phyloP scores from a whole-genome alignment of 2,888 invertebrate genomes.

The Callyntrura sp. region DNA sequence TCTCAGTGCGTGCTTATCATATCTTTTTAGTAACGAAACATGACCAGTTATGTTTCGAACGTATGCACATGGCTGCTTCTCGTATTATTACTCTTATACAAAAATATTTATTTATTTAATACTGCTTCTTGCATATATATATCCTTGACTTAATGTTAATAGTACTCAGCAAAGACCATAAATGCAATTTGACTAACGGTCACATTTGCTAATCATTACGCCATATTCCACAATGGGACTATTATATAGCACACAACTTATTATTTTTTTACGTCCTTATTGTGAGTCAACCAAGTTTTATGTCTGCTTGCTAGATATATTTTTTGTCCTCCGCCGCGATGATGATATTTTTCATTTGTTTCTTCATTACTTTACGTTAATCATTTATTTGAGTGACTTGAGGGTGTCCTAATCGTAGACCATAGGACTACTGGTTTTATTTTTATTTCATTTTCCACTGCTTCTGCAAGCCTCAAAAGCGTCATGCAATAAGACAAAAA shows the following conservation, averaged over 20 bases:
- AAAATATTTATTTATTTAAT: slow-evolving; percentile 49
- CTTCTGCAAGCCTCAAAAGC: background rate
- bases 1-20: slow-evolving; percentile 36
- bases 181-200: background rate
- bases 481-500: background rate
- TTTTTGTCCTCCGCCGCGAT: slow-evolving; percentile 21
- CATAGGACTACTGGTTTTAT: slow-evolving; percentile 5
- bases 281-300: no score
- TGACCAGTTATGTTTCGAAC: slow-evolving; percentile 17
- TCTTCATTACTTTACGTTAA: slow-evolving; percentile 24
- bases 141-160: slow-evolving; percentile 56
- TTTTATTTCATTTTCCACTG: background rate
- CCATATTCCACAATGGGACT: background rate
- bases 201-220: slow-evolving; percentile 6
- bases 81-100: background rate
- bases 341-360: slow-evolving; percentile 41
- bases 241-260: background rate
- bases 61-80: slow-evolving; percentile 33
- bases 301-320: background rate
- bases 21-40: slow-evolving; percentile 9
- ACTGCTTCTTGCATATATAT: slow-evolving; percentile 55
- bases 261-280: background rate
- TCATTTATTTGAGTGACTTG: slow-evolving; percentile 61
- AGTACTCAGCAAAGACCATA: background rate
- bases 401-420: slow-evolving; percentile 41